Evolutionary conservation across 2,113 vertebrate species (phyloP), one percentile per base, ranked within the genome.

Genomic region (Psittacus erithacus): DNA sequence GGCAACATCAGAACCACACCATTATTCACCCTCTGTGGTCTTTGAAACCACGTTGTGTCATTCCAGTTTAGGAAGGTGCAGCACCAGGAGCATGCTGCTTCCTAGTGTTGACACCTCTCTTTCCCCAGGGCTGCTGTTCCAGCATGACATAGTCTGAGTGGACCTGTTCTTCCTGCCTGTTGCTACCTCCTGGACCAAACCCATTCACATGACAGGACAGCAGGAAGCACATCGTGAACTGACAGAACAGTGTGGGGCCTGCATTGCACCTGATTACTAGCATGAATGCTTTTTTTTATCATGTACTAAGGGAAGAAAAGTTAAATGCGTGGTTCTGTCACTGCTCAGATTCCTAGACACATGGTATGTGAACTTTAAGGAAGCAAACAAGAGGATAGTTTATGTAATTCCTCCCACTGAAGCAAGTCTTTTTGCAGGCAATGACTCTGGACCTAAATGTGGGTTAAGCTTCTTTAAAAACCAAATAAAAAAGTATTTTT

Each of bases 11-110:
- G 25, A 60, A 7, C 8, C 16, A 18, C 33, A 16, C 15, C 11
- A 2, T 25, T 55, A 63, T 7, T 85, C 47, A 24, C 27, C 11
- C 22, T 68, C 25, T 38, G 3, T 5, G 3, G 4, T 46, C 19
- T 80, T 33, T 80, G 31, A 31, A 9, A 20, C 33, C 59, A 9
- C 0, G 0, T 59, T 22, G 50, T 10, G 22, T 43, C 63, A 6
- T 4, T 59, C 49, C 2, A 0, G 5, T 49, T 84, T 59, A 59
- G 78, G 77, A 70, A 79, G 64, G 55, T 59, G 57, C 57, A 23
- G 57, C 57, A 24, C 55, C 57, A 35, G 33, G 33, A 63, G 25
- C 1, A 0, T 62, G 68, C 81, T 57, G 41, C 60, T 91, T 83
- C 2, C 6, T 78, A 69, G 17, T 63, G 41, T 59, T 53, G n/a